Percentiles rank a stretch among this genome's conserved stretches.
These are phyloP conservation scores for Zosterops japonicus DNA, from an alignment of 2,113 vertebrate species.

Conservation along the genomic window DNA sequence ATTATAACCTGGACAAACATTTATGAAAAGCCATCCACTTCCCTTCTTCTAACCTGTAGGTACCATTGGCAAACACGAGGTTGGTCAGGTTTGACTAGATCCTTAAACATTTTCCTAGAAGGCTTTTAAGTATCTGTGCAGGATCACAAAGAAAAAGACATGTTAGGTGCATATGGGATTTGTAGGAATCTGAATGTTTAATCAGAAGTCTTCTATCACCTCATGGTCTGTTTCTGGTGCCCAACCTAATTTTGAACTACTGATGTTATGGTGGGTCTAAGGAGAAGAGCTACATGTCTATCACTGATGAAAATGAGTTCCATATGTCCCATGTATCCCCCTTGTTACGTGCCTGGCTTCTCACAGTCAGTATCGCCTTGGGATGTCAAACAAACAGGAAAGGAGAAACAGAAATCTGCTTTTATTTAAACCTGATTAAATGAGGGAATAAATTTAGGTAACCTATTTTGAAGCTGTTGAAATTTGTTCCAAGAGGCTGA, in stretches of 20 bases:
- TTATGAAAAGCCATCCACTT: background rate
- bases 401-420: conserved; percentile 49
- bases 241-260: background rate
- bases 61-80: background rate
- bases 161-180: background rate
- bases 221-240: background rate
- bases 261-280: background rate
- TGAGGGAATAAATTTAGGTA: conserved; percentile 30
- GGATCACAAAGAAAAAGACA: background rate
- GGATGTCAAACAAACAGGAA: conserved; percentile 5
- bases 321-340: background rate
- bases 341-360: background rate
- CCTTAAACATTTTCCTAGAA: background rate
- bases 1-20: background rate
- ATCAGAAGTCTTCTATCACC: background rate
- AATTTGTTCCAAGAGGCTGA: conserved; percentile 11
- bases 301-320: background rate
- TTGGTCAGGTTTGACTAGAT: background rate
- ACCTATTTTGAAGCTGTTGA: conserved; percentile 19
- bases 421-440: conserved; percentile 58
- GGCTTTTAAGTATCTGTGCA: background rate
- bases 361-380: background rate
- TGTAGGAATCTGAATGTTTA: background rate
- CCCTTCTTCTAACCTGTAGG: background rate
- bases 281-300: background rate